phyloP scores from a whole-genome alignment of 1,140 invertebrate species.

The Drosophila pruinosa region DNA sequence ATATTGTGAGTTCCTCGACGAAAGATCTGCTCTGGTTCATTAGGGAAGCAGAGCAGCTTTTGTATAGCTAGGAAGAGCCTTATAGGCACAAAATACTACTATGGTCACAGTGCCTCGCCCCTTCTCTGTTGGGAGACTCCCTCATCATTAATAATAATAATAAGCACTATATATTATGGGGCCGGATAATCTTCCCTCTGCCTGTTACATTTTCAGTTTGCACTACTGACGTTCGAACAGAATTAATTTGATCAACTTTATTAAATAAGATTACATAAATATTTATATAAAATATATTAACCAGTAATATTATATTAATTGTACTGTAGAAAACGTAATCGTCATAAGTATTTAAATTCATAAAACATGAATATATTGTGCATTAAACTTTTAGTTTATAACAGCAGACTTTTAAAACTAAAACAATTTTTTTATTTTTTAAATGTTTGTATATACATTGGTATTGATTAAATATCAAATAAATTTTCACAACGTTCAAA shows the following conservation, averaged over 20 bases:
- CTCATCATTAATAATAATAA: too few species aligned
- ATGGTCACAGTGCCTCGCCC: too few species aligned
- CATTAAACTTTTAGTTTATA: constrained; percentile 61
- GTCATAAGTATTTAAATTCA: constrained; percentile 56
- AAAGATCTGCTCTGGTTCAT: too few species aligned
- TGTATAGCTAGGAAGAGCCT: too few species aligned
- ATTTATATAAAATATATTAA: constrained; percentile 70
- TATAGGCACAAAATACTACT: too few species aligned
- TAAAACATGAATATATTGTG: constrained; percentile 66
- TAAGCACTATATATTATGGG: too few species aligned
- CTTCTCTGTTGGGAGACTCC: too few species aligned
- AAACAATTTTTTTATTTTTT: constrained; percentile 30
- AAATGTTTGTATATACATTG: neutral
- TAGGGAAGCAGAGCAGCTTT: too few species aligned
- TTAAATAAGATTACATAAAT: constrained; percentile 62
- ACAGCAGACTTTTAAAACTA: constrained; percentile 42
- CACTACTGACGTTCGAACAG: too few species aligned
- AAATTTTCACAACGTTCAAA: constrained; percentile 30
- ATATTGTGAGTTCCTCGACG: too few species aligned
- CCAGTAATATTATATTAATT: constrained; percentile 72
- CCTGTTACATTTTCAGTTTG: neutral
- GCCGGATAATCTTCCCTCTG: too few species aligned
- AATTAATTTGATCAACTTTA: constrained; percentile 50
- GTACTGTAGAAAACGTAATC: constrained; percentile 65
- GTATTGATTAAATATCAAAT: constrained; percentile 18